These are phyloP conservation scores for Limnodromus scolopaceus DNA, from an alignment of 2,797 vertebrate genomes.

Conservation along the genomic window DNA sequence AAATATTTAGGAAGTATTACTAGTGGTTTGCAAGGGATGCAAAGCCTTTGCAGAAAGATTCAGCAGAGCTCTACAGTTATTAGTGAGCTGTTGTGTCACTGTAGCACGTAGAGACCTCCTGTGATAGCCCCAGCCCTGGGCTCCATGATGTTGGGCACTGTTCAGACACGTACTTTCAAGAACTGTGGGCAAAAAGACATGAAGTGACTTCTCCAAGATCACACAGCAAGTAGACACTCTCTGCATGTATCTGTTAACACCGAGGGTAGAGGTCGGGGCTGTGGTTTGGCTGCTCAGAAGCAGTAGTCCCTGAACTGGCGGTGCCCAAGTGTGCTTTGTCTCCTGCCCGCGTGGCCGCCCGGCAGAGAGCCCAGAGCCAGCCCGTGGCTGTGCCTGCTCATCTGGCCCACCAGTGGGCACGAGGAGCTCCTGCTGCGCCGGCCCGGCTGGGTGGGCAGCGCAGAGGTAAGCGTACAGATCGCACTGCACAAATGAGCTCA, in stretches of 20 bases:
- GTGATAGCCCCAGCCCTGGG: background rate
- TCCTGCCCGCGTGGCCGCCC: accelerated
- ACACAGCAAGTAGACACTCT: background rate
- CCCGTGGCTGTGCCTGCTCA: background rate
- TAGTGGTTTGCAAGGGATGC: background rate
- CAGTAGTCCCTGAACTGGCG: background rate
- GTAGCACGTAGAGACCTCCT: background rate
- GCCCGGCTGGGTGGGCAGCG: background rate
- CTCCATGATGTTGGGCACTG: background rate
- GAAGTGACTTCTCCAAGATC: background rate
- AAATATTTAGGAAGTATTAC: background rate
- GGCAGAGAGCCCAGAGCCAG: background rate
- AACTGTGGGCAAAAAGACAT: background rate
- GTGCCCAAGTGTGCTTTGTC: too few relatives aligned
- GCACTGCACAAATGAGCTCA: background rate
- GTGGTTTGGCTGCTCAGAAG: background rate
- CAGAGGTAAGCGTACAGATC: background rate
- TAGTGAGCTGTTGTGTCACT: background rate
- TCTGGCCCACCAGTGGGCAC: background rate
- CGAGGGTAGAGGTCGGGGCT: background rate
- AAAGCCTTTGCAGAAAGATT: background rate
- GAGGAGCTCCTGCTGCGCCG: background rate
- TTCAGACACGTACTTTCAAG: background rate
- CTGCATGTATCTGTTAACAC: background rate
- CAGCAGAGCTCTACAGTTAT: background rate